Conservation (phyloP, 64 coral and sea anemone genomes). For the Porites lutea region DNA sequence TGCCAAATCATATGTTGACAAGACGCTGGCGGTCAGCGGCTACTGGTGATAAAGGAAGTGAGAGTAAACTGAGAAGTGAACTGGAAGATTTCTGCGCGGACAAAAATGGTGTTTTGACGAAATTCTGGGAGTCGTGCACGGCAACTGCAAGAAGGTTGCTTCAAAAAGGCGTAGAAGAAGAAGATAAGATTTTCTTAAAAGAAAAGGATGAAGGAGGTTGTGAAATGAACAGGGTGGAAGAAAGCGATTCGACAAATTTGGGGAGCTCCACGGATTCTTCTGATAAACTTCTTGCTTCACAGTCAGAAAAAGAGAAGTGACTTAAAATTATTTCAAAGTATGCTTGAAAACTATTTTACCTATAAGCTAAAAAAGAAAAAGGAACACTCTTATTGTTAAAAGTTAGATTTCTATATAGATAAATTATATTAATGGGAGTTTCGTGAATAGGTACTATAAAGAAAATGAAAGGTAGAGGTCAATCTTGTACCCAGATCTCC, state of each 20-base stretch:
- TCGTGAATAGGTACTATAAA: no score
- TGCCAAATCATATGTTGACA: slow-evolving; percentile 85
- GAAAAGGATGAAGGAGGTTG: neutral
- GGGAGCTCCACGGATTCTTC: neutral
- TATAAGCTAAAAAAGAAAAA: no score
- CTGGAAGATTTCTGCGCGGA: slow-evolving; percentile 81
- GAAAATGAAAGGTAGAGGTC: no score
- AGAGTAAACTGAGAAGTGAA: slow-evolving; percentile 67
- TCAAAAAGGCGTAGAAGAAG: neutral
- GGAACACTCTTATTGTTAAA: no score
- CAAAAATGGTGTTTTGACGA: slow-evolving; percentile 64
- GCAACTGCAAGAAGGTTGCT: slow-evolving; percentile 26
- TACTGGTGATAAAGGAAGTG: slow-evolving; percentile 73
- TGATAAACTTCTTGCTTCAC: no score
- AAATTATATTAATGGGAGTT: no score
- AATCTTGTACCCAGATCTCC: no score
- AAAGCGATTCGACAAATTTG: neutral
- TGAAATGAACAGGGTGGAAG: neutral
- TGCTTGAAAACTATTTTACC: no score
- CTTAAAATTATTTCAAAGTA: no score
- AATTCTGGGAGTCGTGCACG: slow-evolving; percentile 81
- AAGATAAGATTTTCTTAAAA: neutral
- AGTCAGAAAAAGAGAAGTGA: no score
- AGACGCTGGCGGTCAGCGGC: slow-evolving; percentile 88
- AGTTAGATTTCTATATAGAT: no score